Base-by-base conservation (phyloP, 30 jellyfish, hydroid and myxozoan species). In the Pseudorhiza aurosa region DNA sequence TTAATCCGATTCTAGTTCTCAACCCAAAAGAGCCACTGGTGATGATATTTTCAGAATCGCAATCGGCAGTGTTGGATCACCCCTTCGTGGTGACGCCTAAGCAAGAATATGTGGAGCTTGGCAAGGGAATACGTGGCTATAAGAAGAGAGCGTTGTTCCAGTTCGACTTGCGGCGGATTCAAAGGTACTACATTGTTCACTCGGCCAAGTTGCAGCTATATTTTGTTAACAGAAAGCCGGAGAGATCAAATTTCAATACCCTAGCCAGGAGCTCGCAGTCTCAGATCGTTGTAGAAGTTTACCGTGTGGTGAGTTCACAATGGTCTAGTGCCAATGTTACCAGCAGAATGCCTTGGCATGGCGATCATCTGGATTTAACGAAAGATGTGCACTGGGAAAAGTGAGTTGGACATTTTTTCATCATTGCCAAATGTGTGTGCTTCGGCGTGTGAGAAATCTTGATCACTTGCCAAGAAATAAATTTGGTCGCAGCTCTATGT, bases 261-360 rank as follows among this genome's bases (percentile, higher is more conserved):
- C 95, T 64, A 33, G 87, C 82, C 11, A 53, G 90, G 33, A 45
- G 29, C 28, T n/a, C 36, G 6, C 45, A 18, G 8, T 5, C 75
- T 12, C 42, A 68, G 30, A 73, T 75, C 26, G 42, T 53, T n/a
- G 37, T 87, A 21, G 89, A 77, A 44, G 85, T 71, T 17, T 87
- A 68, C 55, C 78, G 82, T 30, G 89, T 87, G 32, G 71, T 31
- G 47, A 79, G 96, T 49, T 64, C 96, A 10, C 68, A 59, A 1
- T 87, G 96, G 96, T 57, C 72, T 22, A 58, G 88, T 31, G 60
- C 69, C 7, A 87, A 87, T 45, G 96, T 87, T 1, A 87, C 96
- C 49, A 87, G 96, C 63, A 75, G 93, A 22, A 72, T 87, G 72
- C 96, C 96, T 26, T 87, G 96, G 96, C 89, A 73, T 50, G 93